Evolutionary conservation across 2,797 vertebrate genomes (phyloP).

Genomic region (Oceanodroma leucorhoa): DNA sequence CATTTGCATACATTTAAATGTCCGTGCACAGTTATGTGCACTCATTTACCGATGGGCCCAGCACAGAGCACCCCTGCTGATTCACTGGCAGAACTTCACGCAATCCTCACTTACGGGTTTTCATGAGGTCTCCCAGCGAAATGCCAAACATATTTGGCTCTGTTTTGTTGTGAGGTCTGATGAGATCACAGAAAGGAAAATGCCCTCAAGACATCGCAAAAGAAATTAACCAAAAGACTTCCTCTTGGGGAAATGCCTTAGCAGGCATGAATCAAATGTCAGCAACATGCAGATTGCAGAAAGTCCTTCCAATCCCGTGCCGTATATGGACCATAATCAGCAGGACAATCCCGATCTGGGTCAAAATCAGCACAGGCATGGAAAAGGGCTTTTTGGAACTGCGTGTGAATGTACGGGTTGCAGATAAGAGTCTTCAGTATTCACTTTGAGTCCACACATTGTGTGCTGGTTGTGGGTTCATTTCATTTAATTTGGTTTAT

Average conservation of each 20-base stretch:
- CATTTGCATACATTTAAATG: background rate
- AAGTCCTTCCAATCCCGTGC: background rate
- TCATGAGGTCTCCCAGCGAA: background rate
- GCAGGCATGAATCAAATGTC: slow-evolving; percentile 12
- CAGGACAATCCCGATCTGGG: background rate
- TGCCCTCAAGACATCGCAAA: slow-evolving; percentile 7
- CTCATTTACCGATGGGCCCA: background rate
- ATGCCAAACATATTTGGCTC: slow-evolving; percentile 60
- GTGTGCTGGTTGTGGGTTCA: background rate
- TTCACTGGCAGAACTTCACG: background rate
- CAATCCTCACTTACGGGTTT: background rate
- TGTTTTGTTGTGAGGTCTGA: slow-evolving; percentile 14
- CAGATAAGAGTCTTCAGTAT: background rate
- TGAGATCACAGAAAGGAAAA: slow-evolving; percentile 55
- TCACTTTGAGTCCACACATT: background rate
- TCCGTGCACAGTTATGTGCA: background rate
- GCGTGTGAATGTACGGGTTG: background rate
- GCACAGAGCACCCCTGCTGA: background rate
- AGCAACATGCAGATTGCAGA: background rate
- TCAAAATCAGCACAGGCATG: background rate
- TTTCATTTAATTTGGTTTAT: background rate
- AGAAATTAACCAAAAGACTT: slow-evolving; percentile 48
- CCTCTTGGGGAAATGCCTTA: slow-evolving; percentile 50
- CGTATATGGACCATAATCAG: background rate
- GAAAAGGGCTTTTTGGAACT: background rate